phyloP scores from a whole-genome alignment of 2,113 vertebrate species.

The Corythornis vintsioides region DNA sequence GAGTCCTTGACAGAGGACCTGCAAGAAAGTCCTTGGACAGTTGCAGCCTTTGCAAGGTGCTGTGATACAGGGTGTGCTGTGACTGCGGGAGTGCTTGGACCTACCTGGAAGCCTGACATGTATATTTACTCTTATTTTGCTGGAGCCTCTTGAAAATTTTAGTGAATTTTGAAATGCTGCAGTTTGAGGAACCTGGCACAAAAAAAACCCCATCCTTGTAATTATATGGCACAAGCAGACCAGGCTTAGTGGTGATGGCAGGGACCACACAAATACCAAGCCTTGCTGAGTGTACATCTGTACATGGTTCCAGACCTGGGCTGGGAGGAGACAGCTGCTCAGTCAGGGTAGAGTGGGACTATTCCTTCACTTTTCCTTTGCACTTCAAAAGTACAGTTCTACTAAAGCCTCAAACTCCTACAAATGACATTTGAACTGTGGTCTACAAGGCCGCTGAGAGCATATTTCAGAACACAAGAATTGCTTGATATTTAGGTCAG shows the following conservation, averaged over 20 bases:
- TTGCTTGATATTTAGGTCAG: background rate
- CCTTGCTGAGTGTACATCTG: background rate
- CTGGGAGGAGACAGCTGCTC: background rate
- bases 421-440: background rate
- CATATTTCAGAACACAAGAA: background rate
- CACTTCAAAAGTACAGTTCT: background rate
- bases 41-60: no score
- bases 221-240: background rate
- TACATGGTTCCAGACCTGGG: rapidly evolving
- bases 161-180: slow-evolving; percentile 32
- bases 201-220: slow-evolving; percentile 2
- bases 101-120: no score
- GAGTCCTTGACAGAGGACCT: no score
- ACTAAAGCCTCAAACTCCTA: rapidly evolving
- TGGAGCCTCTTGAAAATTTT: background rate
- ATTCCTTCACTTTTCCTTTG: background rate
- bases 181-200: background rate
- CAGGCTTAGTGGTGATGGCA: background rate
- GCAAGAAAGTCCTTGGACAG: no score
- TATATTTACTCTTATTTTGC: background rate
- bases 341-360: rapidly evolving
- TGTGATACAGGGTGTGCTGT: no score
- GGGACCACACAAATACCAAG: background rate
- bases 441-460: background rate
- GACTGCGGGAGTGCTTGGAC: no score